A percentile compares a stretch with the other conserved stretches of the same genome.
Conservation (phyloP, 2,797 vertebrate genomes). For the Atherinosoma microstoma region DNA sequence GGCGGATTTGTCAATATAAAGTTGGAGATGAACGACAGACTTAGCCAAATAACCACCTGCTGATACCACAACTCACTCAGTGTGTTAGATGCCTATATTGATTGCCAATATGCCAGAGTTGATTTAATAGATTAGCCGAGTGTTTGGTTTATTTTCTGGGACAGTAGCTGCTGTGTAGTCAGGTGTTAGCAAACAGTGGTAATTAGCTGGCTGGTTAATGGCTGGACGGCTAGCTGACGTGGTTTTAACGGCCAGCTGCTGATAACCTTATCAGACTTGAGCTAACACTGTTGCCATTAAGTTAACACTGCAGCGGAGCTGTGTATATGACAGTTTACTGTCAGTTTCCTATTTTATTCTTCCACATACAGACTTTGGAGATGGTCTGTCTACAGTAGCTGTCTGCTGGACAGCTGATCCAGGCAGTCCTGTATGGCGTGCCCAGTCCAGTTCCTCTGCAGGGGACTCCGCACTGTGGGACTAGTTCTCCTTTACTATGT, state of each 20-base stretch:
- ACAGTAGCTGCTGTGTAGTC: neutral
- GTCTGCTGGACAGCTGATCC: slow-evolving; percentile 26
- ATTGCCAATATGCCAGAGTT: too few species aligned
- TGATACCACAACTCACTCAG: neutral
- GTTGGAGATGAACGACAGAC: neutral
- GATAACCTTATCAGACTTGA: neutral
- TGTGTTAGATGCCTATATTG: too few species aligned
- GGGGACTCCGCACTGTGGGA: slow-evolving; percentile 80
- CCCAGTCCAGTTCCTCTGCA: slow-evolving; percentile 80
- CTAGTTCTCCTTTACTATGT: slow-evolving; percentile 90
- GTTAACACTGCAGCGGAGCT: neutral
- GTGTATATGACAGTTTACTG: neutral
- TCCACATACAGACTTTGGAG: slow-evolving; percentile 1
- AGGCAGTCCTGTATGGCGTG: slow-evolving; percentile 69
- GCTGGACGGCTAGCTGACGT: neutral
- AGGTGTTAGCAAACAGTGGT: neutral
- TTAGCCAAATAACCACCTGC: neutral
- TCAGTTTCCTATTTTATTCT: too few species aligned
- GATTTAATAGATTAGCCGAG: neutral
- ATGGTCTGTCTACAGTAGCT: slow-evolving; percentile 40
- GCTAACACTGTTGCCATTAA: neutral
- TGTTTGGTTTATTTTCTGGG: neutral
- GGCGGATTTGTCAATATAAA: neutral
- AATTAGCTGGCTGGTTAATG: neutral
- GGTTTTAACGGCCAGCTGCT: neutral